Base-by-base conservation (phyloP, 2,797 vertebrate species). In the Sylvia borin region DNA sequence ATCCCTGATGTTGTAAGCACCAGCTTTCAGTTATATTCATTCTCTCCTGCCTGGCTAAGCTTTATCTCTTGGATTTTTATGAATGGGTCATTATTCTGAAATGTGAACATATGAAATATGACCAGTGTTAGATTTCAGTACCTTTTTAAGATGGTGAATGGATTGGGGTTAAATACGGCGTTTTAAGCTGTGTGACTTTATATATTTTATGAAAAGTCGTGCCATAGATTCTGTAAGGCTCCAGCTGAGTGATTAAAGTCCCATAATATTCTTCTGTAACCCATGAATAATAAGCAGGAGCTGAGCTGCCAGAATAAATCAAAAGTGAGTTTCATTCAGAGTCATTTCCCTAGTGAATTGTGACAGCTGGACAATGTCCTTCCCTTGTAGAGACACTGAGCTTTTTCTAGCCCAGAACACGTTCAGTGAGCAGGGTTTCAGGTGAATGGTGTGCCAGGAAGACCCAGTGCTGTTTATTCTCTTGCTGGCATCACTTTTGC, bases 291-390 rank as follows among this genome's bases (percentile, higher is more conserved):
- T 73, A 94, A 95, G 70, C 80, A 95, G 90, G 83, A 91, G 73
- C 84, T 38, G 77, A 96, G 70, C 79, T 95, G 89, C 85, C 94
- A 84, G 58, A 88, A 88, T 90, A 92, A 97, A 97, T 91, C 48
- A 89, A 32, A 91, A 87, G 81, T 71, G 65, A 89, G 80, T 94
- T 96, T 83, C 93, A 54, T 95, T 95, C 94, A 85, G 81, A 96
- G 92, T 81, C 55, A 68, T 73, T 91, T 93, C 91, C 78, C 88
- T 93, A 92, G 93, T 62, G 93, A 93, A 78, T 94, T 79, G 75
- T 73, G 90, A 77, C 90, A 84, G 85, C 65, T 92, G 93, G 75
- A 81, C 77, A 79, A 5, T 73, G 96, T 94, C 83, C 89, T 97
- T 96, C 77, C 76, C 89, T 78, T 92, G 85, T 47, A 77, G 82